Base-by-base conservation (phyloP, 2,113 vertebrate species). In the Furnarius figulus region DNA sequence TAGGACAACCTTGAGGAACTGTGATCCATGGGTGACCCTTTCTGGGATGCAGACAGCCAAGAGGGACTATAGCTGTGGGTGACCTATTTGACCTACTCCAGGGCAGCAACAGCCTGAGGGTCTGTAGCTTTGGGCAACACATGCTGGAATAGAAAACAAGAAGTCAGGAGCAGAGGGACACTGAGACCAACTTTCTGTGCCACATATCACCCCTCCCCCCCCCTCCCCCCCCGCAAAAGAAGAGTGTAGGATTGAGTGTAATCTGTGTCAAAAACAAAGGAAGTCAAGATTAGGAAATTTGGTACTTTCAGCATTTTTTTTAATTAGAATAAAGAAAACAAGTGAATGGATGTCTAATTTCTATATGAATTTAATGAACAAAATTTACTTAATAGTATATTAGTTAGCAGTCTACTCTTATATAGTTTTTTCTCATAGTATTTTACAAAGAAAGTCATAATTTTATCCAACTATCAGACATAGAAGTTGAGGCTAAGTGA, bases 151-250 rank as follows among this genome's bases (percentile, higher is more conserved):
- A 78, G 14, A 67, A 37, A 85, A 47, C 4, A 61, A 50, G 35
- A 74, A 89, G 24, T 30, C 25, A 35, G 39, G 9, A 70, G 30
- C 31, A 79, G 39, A 72, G 14, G 37, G 12, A 52, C 16, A 56
- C n/a, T 49, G 35, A 67, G n/a, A 24, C 23, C 27, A 37, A 30
- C 19, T 56, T 73, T 61, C n/a, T 53, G 52, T 4, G 8, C 9
- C 14, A 47, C 7, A 6, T 8, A 24, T 74, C 0, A 1, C 14
- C 39, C n/a, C n/a, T n/a, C n/a, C n/a, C n/a, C n/a, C n/a, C n/a
- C n/a, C n/a, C n/a, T n/a, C n/a, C n/a, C n/a, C 80, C 15, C 14
- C 9, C 10, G 12, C 12, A 31, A 15, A 88, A 23, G 31, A 82
- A 7, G 2, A 6, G 5, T 2, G 5, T 14, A 67, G 27, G 10